Conservation (phyloP, 1,140 invertebrate species). For the Adoxophyes honmai region DNA sequence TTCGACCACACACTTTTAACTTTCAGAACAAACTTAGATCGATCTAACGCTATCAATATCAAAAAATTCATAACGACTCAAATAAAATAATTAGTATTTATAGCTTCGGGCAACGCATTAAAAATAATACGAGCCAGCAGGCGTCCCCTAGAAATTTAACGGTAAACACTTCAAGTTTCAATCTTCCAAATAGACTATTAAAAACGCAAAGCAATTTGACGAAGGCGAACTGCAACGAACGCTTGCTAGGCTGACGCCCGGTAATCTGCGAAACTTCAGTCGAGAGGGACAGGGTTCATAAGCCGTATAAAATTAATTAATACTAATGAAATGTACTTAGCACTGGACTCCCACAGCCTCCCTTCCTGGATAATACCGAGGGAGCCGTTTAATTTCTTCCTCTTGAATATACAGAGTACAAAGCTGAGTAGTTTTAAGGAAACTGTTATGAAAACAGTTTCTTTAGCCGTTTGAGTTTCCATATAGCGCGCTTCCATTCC, state of each 20-base stretch:
- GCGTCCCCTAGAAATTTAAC: no score
- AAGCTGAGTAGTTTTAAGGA: constrained; percentile 24
- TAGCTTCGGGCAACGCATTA: no score
- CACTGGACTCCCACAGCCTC: constrained; percentile 17
- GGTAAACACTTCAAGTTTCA: no score
- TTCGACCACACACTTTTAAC: no score
- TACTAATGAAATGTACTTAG: constrained; percentile 32
- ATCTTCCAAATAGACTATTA: no score
- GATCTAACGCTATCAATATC: no score
- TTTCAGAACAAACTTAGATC: no score
- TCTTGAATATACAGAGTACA: constrained; percentile 27
- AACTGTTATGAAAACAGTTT: constrained; percentile 15
- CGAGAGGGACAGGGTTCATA: constrained; percentile 12
- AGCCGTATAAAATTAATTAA: constrained; percentile 31
- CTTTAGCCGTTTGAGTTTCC: background rate
- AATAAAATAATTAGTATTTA: no score
- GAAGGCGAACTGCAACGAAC: background rate
- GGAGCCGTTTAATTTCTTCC: constrained; percentile 36
- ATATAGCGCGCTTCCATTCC: background rate
- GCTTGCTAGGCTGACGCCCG: background rate
- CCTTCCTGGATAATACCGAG: constrained; percentile 23
- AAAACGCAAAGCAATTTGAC: no score
- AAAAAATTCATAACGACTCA: no score
- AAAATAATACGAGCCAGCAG: no score
- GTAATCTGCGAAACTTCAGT: constrained; percentile 8